Conservation (phyloP, 1,140 invertebrate species). For the Platyscapa corneri region DNA sequence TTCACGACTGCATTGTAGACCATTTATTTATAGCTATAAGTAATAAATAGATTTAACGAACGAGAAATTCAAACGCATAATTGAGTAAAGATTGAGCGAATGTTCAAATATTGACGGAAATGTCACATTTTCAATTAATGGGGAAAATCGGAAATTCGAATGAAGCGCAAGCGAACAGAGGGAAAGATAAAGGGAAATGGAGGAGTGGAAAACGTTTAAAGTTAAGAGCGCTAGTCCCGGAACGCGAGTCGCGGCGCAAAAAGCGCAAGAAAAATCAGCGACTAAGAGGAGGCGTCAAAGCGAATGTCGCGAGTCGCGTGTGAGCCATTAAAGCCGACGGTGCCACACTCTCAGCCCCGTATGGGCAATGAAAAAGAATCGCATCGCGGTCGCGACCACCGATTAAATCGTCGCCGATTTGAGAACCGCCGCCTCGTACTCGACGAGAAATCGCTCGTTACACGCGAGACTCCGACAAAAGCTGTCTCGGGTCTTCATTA, state of each 20-base stretch:
- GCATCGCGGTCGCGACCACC: neutral
- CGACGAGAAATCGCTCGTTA: neutral
- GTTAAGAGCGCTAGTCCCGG: neutral
- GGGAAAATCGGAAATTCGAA: too few species aligned
- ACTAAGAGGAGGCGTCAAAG: constrained; percentile 4
- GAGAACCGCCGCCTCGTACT: too few species aligned
- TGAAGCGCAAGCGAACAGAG: too few species aligned
- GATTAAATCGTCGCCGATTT: constrained; percentile 52
- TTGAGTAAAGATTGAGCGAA: too few species aligned
- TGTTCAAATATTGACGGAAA: too few species aligned
- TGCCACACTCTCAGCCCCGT: neutral
- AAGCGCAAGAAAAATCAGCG: constrained; percentile 1
- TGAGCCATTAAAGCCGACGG: constrained; percentile 44
- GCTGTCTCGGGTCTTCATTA: constrained; percentile 26
- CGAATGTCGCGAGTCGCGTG: constrained; percentile 53
- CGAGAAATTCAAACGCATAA: too few species aligned
- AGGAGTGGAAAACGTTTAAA: neutral
- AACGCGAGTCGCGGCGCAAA: too few species aligned
- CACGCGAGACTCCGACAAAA: neutral
- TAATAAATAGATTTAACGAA: too few species aligned
- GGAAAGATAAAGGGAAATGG: too few species aligned
- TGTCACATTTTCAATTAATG: too few species aligned
- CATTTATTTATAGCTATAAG: too few species aligned
- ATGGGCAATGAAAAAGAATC: neutral
- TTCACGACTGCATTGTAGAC: too few species aligned